Percentiles rank a stretch among this genome's conserved stretches.
phyloP scores from a whole-genome alignment of 2,797 vertebrate genomes.

The Anabas testudineus region DNA sequence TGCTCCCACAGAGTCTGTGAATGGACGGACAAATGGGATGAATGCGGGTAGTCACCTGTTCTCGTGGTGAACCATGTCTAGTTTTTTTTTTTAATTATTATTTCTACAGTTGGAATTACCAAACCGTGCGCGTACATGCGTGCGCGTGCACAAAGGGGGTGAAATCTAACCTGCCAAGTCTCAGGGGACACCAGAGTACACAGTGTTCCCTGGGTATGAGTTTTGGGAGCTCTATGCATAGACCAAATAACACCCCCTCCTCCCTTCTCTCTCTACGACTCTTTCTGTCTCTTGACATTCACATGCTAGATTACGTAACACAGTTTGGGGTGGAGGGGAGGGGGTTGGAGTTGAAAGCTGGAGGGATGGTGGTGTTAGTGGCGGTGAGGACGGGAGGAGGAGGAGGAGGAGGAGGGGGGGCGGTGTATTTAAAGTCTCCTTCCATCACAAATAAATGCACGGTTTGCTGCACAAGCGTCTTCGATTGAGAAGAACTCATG shows the following conservation, averaged over 20 bases:
- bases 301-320: slow-evolving; percentile 82
- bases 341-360: slow-evolving; percentile 33
- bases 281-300: slow-evolving; percentile 72
- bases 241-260: slow-evolving; percentile 49
- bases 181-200: slow-evolving; percentile 66
- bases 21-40: slow-evolving; percentile 44
- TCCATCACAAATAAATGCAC: slow-evolving; percentile 73
- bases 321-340: slow-evolving; percentile 4
- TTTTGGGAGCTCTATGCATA: slow-evolving; percentile 69
- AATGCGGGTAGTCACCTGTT: slow-evolving; percentile 42
- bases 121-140: neutral
- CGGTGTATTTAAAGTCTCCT: slow-evolving; percentile 56
- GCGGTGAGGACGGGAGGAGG: slow-evolving; percentile 7
- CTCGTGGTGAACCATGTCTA: neutral
- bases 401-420: slow-evolving; percentile 17
- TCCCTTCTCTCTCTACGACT: slow-evolving; percentile 50
- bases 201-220: slow-evolving; percentile 69
- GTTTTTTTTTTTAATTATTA: neutral
- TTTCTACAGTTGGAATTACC: slow-evolving; percentile 15
- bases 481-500: slow-evolving; percentile 62
- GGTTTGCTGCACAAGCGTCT: slow-evolving; percentile 75
- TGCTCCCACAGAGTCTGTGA: slow-evolving; percentile 52
- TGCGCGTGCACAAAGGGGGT: neutral
- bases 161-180: slow-evolving; percentile 26
- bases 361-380: neutral